Conservation (phyloP, 2,113 vertebrate species). For the Andinoacara biseriatus region DNA sequence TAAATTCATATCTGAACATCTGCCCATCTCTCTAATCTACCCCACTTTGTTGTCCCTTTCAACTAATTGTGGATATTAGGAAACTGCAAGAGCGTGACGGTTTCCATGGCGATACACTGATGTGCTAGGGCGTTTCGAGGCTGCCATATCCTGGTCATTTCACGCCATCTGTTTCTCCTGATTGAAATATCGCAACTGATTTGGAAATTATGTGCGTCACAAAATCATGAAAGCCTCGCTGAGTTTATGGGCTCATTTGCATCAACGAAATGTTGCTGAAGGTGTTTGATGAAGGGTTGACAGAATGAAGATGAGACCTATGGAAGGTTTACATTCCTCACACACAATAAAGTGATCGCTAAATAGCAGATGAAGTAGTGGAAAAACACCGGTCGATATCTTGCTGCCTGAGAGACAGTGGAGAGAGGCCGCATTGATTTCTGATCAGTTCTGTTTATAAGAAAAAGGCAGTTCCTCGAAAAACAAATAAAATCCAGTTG, state of each 20-base stretch:
- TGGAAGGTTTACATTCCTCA: slow-evolving; percentile 8
- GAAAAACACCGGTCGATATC: background rate
- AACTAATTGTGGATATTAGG: slow-evolving; percentile 75
- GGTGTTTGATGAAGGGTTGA: slow-evolving; percentile 28
- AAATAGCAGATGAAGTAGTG: background rate
- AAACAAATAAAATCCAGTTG: background rate
- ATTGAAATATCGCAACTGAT: slow-evolving; percentile 53
- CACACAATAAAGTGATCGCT: background rate
- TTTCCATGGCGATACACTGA: slow-evolving; percentile 74
- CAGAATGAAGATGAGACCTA: slow-evolving; percentile 6
- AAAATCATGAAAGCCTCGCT: slow-evolving; percentile 24
- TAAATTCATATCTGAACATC: slow-evolving; percentile 71
- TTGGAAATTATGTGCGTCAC: slow-evolving; percentile 57
- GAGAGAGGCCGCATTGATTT: background rate
- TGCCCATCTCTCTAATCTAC: slow-evolving; percentile 60
- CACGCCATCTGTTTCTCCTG: slow-evolving; percentile 71
- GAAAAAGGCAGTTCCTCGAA: background rate
- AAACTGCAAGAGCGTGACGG: slow-evolving; percentile 64
- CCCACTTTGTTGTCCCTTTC: slow-evolving; percentile 70
- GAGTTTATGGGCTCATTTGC: slow-evolving; percentile 28
- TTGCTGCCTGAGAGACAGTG: background rate
- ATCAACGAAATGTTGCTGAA: slow-evolving; percentile 2
- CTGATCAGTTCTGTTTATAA: background rate
- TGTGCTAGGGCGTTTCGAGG: slow-evolving; percentile 32
- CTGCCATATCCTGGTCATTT: slow-evolving; percentile 64